Base-by-base conservation (phyloP, 2,113 vertebrate species). In the Tragulus kanchil region DNA sequence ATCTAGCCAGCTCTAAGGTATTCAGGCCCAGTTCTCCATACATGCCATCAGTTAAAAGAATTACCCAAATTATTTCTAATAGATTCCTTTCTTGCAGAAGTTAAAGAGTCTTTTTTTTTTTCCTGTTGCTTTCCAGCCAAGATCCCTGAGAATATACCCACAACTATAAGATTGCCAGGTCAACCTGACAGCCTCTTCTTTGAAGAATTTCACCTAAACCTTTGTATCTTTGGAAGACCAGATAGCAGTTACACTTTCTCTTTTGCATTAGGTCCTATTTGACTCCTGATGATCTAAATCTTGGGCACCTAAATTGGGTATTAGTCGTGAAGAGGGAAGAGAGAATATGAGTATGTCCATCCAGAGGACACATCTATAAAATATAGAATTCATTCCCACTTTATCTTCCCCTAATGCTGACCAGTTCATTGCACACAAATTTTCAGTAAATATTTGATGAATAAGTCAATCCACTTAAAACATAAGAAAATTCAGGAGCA, bases 151-250 rank as follows among this genome's bases (percentile, higher is more conserved):
- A 1, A 23, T 26, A 23, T 1, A 17, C 14, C 52, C 58, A n/a
- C 36, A 26, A 6, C 12, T 64, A 15, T 0, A 10, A 3, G 5
- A 23, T 21, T 50, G 23, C 42, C 4, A 15, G 17, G 14, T 13
- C 84, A 78, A 26, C 11, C 12, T 8, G 3, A 65, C 17, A 56
- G 28, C 8, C 26, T 50, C 59, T 77, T 48, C 16, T 69, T 85
- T 61, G 16, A 59, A 59, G 26, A 54, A 78, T 48, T 26, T 65
- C 28, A 48, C 64, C 23, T 42, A 83, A 25, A 28, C 83, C 67
- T 67, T 95, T 15, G 19, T 65, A 42, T 86, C 81, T 83, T 25
- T 58, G 56, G 26, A 78, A 82, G 23, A 1, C 77, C 64, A 65
- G 25, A 59, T 0, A 14, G 23, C 16, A 45, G 7, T 28, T 21